Evolutionary conservation across 2,888 invertebrate species (phyloP), one percentile per base, ranked within the genome.

Genomic region (Ethmia dodecea): DNA sequence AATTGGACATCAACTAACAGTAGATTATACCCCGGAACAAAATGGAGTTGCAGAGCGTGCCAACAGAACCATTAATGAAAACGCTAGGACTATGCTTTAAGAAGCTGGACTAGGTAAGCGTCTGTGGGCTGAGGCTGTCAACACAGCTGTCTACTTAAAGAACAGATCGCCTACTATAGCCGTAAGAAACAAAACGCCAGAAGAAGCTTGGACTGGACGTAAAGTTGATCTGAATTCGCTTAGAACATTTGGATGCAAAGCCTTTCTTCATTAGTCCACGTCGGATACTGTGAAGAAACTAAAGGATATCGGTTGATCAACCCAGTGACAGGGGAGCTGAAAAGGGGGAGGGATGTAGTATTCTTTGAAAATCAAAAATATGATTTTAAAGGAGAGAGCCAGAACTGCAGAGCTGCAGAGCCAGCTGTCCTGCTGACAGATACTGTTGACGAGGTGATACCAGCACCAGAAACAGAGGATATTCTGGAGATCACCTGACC

Each of bases 21-120:
- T 52, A 3, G 44, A 60, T 0, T 44, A 60, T 24, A 50, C 44
- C 3, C 58, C 55, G 0, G 45, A 60, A 30, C 54, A 57, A 29
- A 68, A 65, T 46, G 65, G 58, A 2, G 40, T 54, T 5, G 49
- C 60, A 6, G 67, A 69, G 34, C 15, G 60, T 3, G 36, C 40
- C 2, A 44, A 43, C 27, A 28, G 46, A 1, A 46, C 38, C 3
- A 36, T 48, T 6, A 12, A 37, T 13, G 45, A 48, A 11, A 42
- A 42, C 18, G 40, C 36, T 2, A 28, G 42, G 8, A 31, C 29
- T 10, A 33, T 42, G 35, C 30, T 42, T 8, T 16, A 22, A 3
- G 38, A 42, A 9, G 25, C 42, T 8, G 33, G 35, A 6, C 27
- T 38, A 3, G 6, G 9, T 9, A 20, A 22, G 10, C 20, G 13